Conservation (phyloP, 2,888 invertebrate genomes). For the Ommatoiulus sabulosus region DNA sequence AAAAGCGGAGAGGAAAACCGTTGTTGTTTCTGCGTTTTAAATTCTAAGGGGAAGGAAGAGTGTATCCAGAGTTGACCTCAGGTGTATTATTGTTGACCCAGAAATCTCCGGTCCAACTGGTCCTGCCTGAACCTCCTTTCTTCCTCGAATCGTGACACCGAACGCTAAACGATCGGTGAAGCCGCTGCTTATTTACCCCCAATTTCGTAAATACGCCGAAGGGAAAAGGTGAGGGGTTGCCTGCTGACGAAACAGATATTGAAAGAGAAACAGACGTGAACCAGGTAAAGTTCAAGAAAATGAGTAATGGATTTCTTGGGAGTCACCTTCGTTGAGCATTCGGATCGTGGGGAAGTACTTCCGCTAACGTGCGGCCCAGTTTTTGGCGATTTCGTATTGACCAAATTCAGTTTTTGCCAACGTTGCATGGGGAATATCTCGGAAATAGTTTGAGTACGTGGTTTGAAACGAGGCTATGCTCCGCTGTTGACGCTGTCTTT, state of each 20-base stretch:
- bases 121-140: slow-evolving; percentile 8
- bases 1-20: neutral
- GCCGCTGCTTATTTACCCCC: neutral
- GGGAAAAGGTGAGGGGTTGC: slow-evolving; percentile 21
- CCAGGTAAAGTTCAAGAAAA: slow-evolving; percentile 20
- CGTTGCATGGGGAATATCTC: too few relatives aligned
- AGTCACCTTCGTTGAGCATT: neutral
- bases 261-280: slow-evolving; percentile 22
- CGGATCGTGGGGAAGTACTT: neutral
- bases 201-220: neutral
- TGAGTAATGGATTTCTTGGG: neutral
- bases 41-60: neutral
- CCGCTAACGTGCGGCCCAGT: neutral
- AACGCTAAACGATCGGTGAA: neutral
- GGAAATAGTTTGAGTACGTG: too few relatives aligned
- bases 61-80: slow-evolving; percentile 2
- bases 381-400: neutral
- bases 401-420: too few relatives aligned
- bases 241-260: neutral
- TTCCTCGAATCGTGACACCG: neutral
- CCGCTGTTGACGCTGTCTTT: too few relatives aligned
- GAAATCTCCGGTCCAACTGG: slow-evolving; percentile 34
- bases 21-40: neutral
- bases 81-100: slow-evolving; percentile 34
- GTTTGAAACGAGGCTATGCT: too few relatives aligned